Conservation (phyloP, 2,113 vertebrate species). For the Pygoscelis antarcticus region DNA sequence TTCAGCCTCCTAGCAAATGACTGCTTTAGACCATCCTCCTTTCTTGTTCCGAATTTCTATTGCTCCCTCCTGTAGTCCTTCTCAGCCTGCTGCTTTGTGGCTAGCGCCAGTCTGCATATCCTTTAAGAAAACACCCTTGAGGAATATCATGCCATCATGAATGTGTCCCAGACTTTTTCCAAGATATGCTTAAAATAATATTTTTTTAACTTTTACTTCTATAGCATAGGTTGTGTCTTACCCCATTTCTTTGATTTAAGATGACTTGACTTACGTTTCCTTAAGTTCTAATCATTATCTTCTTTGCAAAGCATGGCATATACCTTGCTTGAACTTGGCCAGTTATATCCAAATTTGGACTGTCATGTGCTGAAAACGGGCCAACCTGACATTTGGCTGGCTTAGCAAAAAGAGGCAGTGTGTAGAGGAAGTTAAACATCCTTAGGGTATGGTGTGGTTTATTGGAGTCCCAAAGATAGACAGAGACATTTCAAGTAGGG, state of each 20-base stretch:
- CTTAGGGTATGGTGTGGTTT: conserved; percentile 51
- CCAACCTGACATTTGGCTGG: neutral
- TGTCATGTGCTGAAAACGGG: conserved; percentile 35
- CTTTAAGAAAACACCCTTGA: conserved; percentile 45
- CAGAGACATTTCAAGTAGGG: conserved; percentile 57
- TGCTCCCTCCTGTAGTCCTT: neutral
- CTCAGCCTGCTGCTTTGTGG: conserved; percentile 1
- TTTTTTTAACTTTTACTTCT: neutral
- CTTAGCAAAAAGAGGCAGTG: neutral
- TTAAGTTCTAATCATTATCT: conserved; percentile 10
- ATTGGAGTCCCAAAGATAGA: conserved; percentile 42
- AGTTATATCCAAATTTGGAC: conserved; percentile 22
- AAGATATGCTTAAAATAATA: conserved; percentile 12
- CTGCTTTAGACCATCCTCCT: conserved; percentile 18
- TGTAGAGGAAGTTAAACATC: conserved; percentile 52
- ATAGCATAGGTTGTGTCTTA: neutral
- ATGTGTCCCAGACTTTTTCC: conserved; percentile 32
- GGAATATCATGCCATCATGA: conserved; percentile 27
- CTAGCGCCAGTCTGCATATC: conserved; percentile 13
- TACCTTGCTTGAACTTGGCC: conserved; percentile 65
- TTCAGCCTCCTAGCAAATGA: conserved; percentile 50
- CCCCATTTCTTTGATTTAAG: conserved; percentile 60
- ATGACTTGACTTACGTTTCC: conserved; percentile 36
- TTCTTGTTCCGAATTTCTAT: conserved; percentile 35
- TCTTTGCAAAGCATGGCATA: neutral